phyloP scores from a whole-genome alignment of 1,140 invertebrate genomes.

The Zaprionus davidi region DNA sequence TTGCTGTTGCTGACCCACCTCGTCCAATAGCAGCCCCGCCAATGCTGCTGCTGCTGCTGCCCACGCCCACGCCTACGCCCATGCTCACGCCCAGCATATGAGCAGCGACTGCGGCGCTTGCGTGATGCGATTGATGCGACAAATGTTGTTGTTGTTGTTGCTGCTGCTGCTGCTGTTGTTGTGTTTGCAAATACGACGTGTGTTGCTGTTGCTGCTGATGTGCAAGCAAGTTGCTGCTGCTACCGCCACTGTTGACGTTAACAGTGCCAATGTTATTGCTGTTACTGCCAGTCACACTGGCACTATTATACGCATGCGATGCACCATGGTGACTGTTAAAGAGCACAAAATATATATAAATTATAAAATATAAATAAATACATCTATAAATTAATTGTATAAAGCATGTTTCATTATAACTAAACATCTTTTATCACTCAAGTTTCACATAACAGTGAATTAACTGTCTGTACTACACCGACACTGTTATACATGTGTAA shows the following conservation, averaged over 20 bases:
- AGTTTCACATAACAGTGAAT: neutral
- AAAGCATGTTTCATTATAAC: no score
- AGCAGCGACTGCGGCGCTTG: constrained; percentile 62
- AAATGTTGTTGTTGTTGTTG: constrained; percentile 48
- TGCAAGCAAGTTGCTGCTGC: constrained; percentile 46
- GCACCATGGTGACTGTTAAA: constrained; percentile 49
- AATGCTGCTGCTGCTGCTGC: neutral
- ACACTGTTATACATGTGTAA: constrained; percentile 61
- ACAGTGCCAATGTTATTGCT: constrained; percentile 18
- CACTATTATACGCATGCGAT: constrained; percentile 58
- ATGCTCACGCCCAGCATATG: constrained; percentile 60
- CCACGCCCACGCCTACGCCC: constrained; percentile 15
- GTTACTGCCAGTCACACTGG: constrained; percentile 36
- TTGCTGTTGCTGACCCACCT: constrained; percentile 82
- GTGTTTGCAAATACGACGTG: constrained; percentile 22
- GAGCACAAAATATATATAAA: neutral
- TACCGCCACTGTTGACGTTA: constrained; percentile 34
- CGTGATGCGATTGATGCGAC: constrained; percentile 50
- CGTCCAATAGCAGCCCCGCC: constrained; percentile 60
- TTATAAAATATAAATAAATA: neutral
- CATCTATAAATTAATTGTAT: neutral
- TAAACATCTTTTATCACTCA: no score
- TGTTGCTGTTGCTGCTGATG: constrained; percentile 50
- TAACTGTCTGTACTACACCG: constrained; percentile 22
- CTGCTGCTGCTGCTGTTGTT: constrained; percentile 33